Base-by-base conservation (phyloP, 2,113 vertebrate genomes). In the Apodemus speciosus region DNA sequence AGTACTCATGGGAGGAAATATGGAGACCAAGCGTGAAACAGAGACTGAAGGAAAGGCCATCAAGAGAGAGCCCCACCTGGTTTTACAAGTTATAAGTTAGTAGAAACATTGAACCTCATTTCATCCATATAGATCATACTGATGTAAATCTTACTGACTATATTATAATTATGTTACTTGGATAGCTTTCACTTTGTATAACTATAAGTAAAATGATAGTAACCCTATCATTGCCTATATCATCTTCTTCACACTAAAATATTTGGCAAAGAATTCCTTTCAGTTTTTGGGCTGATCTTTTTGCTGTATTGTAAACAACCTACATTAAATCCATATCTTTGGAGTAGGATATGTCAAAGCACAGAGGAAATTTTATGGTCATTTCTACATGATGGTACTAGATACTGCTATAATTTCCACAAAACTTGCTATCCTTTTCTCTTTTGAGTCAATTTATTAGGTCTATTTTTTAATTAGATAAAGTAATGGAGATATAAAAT, bases 241-340 rank as follows among this genome's bases (percentile, higher is more conserved):
- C 95, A 6, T 56, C 27, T 85, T 87, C 68, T 66, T n/a, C 35
- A 71, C 13, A 68, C 6, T 81, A 80, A 84, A 94, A 21, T 14
- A 66, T 56, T 75, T 76, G 38, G 18, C 14, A 46, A 35, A 92
- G 6, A 77, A 69, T 88, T 76, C 66, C 2, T 84, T 85, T 94
- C 25, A 88, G 30, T 20, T 0, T 15, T 92, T 75, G 13, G 4
- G 5, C 62, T 92, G 43, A 73, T 94, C 10, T 14, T 3, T 91
- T 71, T 95, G 40, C 46, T 3, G 66, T 79, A 35, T 15, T 90
- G 64, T 46, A 92, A 56, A 73, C 14, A 94, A 92, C 69, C 15
- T 18, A 75, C 15, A 84, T 51, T 83, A 66, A 83, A 71, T 85
- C 46, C 1, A 51, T 87, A 3, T 84, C 43, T 88, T 25, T 79